Evolutionary conservation across 2,113 vertebrate genomes (phyloP).

Genomic region (Corapipo altera): DNA sequence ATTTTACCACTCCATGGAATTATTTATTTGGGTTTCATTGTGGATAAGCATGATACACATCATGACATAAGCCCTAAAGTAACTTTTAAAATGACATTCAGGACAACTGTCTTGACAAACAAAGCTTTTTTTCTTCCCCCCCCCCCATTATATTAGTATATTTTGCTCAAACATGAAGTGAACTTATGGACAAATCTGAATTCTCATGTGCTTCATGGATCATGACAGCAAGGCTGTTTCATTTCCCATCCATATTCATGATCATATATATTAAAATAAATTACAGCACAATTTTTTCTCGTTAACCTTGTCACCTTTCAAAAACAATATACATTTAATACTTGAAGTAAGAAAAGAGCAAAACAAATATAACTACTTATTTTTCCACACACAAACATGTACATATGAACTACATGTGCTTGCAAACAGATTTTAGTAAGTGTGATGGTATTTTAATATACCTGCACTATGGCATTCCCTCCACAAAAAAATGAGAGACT

Average conservation of each 20-base stretch:
- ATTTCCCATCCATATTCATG: slow-evolving; percentile 25
- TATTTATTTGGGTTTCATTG: slow-evolving; percentile 58
- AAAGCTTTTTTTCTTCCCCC: neutral
- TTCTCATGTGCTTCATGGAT: slow-evolving; percentile 49
- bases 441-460: slow-evolving; percentile 39
- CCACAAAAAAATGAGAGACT: slow-evolving; percentile 16
- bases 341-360: slow-evolving; percentile 52
- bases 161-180: slow-evolving; percentile 45
- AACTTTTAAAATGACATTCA: slow-evolving; percentile 42
- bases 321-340: slow-evolving; percentile 71
- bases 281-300: slow-evolving; percentile 53
- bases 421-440: slow-evolving; percentile 43
- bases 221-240: slow-evolving; percentile 32
- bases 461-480: slow-evolving; percentile 27
- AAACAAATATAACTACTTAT: slow-evolving; percentile 32
- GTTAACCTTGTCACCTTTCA: slow-evolving; percentile 55
- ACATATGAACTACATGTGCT: slow-evolving; percentile 70
- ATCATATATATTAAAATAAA: slow-evolving; percentile 64
- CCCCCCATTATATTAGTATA: slow-evolving; percentile 11
- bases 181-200: slow-evolving; percentile 18
- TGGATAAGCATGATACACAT: slow-evolving; percentile 26
- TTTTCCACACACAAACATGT: slow-evolving; percentile 64
- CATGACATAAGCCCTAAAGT: slow-evolving; percentile 39
- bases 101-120: slow-evolving; percentile 38
- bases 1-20: slow-evolving; percentile 34